Evolutionary conservation across 2,113 vertebrate genomes (phyloP), one percentile per base, ranked within the genome.

Genomic region (Rhynchomys soricoides): DNA sequence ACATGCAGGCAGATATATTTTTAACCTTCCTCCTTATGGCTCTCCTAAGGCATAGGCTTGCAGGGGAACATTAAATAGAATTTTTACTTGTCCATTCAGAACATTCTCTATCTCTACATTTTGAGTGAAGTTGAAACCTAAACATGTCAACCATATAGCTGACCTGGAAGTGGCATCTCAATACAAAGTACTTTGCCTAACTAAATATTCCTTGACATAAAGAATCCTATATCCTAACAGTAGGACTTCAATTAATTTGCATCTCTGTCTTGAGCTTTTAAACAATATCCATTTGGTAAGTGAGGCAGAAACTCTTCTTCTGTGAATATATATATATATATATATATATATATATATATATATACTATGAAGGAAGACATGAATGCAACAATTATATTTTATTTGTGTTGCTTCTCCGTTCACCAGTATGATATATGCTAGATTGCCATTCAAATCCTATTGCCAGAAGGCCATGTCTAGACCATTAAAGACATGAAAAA

Each of bases 281-380:
- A 94, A 93, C 50, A 94, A 94, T 81, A 96, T 73, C 11, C 1
- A 88, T 16, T 97, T 86, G 34, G 57, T 90, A 97, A 97, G 77
- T 24, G 55, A 88, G 78, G 52, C 64, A 90, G 92, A 96, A 95
- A 85, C 16, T 70, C 55, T 94, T 66, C 16, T 79, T 94, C 31
- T 22, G 21, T 12, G n/a, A 17, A 62, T 22, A 24, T 59, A 59
- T 1, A 59, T 64, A 62, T 64, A 45, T 59, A 59, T 21, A 21
- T 22, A 22, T 17, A 22, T 59, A 62, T 24, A 22, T 24, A 62
- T 59, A 45, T 22, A 22, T 17, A 22, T 59, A 62, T 24, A 22
- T 24, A 62, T 59, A 45, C n/a, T n/a, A n/a, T n/a, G 55, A 22
- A 90, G 73, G 52, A 21, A 96, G 37, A n/a, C 52, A 93, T 52